Evolutionary conservation across 2,888 invertebrate species (phyloP).

Genomic region (Desoria tigrina): DNA sequence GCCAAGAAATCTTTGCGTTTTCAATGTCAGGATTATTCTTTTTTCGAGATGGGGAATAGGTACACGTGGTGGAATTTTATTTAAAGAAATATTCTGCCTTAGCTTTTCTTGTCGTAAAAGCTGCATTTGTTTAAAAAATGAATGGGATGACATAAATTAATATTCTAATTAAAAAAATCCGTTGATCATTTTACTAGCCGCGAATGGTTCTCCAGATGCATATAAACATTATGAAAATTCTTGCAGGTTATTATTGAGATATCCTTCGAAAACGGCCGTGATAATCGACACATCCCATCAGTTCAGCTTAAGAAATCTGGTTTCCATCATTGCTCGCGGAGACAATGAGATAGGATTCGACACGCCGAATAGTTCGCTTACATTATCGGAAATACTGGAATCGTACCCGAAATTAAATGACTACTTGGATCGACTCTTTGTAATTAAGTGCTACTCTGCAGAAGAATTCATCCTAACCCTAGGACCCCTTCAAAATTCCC

Average conservation of each 20-base stretch:
- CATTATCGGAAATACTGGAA: conserved; percentile 16
- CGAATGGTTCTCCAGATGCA: too few species aligned
- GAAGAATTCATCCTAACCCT: conserved; percentile 43
- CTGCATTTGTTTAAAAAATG: too few species aligned
- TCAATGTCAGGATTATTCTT: too few species aligned
- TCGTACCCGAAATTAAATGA: conserved; percentile 12
- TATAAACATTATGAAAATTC: neutral
- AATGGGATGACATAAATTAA: too few species aligned
- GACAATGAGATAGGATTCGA: conserved; percentile 21
- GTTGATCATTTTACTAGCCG: too few species aligned
- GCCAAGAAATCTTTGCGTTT: too few species aligned
- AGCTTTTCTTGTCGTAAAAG: too few species aligned
- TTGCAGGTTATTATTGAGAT: conserved; percentile 30
- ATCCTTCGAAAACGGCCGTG: conserved; percentile 40
- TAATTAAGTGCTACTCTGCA: conserved; percentile 33
- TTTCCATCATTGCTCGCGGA: conserved; percentile 31
- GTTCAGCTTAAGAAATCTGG: conserved; percentile 36
- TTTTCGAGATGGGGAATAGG: too few species aligned
- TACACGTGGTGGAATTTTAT: too few species aligned
- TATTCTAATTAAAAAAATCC: too few species aligned
- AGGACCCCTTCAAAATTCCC: conserved; percentile 30
- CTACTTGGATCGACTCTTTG: conserved; percentile 35
- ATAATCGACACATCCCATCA: conserved; percentile 46
- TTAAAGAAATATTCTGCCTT: too few species aligned
- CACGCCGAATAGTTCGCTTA: neutral